Evolutionary conservation across 2,888 invertebrate species (phyloP).

Genomic region (Pollenia labialis): DNA sequence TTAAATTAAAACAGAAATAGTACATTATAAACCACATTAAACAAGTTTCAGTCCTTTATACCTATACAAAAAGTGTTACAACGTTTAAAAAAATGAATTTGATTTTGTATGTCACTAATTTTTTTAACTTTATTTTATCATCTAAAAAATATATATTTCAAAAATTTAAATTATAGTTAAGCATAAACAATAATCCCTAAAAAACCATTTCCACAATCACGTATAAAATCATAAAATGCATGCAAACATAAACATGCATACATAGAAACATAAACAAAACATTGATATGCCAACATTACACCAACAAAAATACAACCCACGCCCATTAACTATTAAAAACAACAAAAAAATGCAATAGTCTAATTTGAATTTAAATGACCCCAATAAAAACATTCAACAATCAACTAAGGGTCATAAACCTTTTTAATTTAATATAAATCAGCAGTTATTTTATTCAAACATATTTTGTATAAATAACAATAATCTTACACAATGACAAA

Average conservation of each 20-base stretch:
- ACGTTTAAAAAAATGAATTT: too few species aligned
- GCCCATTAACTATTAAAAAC: conserved; percentile 55
- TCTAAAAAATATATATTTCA: too few species aligned
- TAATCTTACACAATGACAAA: conserved; percentile 36
- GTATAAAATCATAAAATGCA: too few species aligned
- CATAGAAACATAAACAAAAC: conserved; percentile 64
- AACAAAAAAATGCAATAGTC: conserved; percentile 34
- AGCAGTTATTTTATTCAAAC: conserved; percentile 20
- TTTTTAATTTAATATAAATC: conserved; percentile 53
- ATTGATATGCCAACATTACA: conserved; percentile 51
- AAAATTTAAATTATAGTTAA: too few species aligned
- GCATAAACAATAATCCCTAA: not conserved
- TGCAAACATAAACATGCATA: not conserved
- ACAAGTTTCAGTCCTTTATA: too few species aligned
- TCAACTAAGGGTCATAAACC: conserved; percentile 48
- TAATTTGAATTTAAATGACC: conserved; percentile 58
- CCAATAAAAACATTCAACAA: conserved; percentile 42
- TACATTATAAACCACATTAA: not conserved
- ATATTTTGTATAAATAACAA: conserved; percentile 17
- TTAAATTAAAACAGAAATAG: conserved; percentile 42
- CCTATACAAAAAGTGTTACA: too few species aligned
- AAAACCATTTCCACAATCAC: too few species aligned
- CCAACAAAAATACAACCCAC: conserved; percentile 52
- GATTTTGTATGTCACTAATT: too few species aligned
- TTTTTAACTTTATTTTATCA: too few species aligned